Evolutionary conservation across 2,888 invertebrate species (phyloP).

Genomic region (Prenolepis imparis): DNA sequence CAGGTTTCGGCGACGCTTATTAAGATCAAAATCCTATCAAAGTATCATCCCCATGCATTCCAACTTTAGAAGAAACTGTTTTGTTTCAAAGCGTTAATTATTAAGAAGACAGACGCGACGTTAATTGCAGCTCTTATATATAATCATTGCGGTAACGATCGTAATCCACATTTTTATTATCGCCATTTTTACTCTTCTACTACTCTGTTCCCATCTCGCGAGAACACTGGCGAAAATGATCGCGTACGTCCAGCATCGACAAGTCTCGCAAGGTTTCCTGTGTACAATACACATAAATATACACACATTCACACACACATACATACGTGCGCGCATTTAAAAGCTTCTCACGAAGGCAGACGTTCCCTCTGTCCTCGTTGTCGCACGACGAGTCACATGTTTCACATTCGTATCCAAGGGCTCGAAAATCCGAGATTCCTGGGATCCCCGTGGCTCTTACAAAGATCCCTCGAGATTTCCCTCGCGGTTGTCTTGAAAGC

Average conservation of each 20-base stretch:
- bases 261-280: conserved; percentile 56
- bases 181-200: neutral
- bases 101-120: conserved; percentile 24
- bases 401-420: conserved; percentile 28
- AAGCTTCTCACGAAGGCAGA: conserved; percentile 48
- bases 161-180: conserved; percentile 23
- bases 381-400: conserved; percentile 56
- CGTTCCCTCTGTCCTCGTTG: conserved; percentile 62
- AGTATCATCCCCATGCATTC: conserved; percentile 25
- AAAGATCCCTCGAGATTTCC: neutral
- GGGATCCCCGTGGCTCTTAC: neutral
- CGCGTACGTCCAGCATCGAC: conserved; percentile 45
- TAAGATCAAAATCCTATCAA: conserved; percentile 41
- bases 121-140: conserved; percentile 14
- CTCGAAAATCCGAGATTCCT: conserved; percentile 6
- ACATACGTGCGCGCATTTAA: conserved; percentile 15
- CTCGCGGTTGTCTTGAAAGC: conserved; percentile 2
- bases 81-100: conserved; percentile 20
- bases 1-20: conserved; percentile 20
- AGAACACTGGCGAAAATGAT: conserved; percentile 49
- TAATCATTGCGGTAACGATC: conserved; percentile 11
- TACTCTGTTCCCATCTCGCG: conserved; percentile 33
- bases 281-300: conserved; percentile 39
- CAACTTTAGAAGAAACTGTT: conserved; percentile 11
- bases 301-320: neutral